A percentile compares a stretch with the other conserved stretches of the same genome.
These are phyloP conservation scores for Ceratina australensis DNA, from an alignment of 1,140 invertebrate genomes.

Conservation along the genomic window DNA sequence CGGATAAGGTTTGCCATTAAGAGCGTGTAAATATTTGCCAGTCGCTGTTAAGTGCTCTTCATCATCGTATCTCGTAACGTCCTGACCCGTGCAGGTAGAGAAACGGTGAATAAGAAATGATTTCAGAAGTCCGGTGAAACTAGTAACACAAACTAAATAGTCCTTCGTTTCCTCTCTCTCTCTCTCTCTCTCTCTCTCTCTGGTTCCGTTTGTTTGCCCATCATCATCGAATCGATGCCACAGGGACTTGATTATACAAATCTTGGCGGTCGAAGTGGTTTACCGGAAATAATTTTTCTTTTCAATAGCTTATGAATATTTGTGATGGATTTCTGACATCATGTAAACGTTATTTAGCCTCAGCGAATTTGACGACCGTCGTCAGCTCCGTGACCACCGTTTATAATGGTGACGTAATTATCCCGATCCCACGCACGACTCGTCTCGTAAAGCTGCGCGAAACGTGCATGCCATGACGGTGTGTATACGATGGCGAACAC, in stretches of 20 bases:
- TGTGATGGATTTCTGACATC: not conserved
- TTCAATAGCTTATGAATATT: not conserved
- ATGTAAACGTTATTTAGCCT: not conserved
- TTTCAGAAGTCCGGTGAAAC: constrained; percentile 22
- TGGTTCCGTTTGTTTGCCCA: not conserved
- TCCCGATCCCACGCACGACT: constrained; percentile 38
- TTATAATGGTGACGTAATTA: constrained; percentile 48
- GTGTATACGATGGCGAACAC: not conserved
- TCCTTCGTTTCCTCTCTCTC: not conserved
- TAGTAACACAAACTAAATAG: constrained; percentile 27
- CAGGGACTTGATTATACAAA: not conserved
- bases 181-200: too few species aligned
- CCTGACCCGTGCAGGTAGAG: constrained; percentile 2
- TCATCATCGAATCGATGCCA: constrained; percentile 1
- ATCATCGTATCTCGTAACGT: constrained; percentile 38
- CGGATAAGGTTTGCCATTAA: constrained; percentile 48
- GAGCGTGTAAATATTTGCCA: constrained; percentile 55
- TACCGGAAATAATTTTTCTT: not conserved
- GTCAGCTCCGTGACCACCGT: constrained; percentile 8
- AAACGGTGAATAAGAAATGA: constrained; percentile 39
- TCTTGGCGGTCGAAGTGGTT: not conserved
- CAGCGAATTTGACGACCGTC: not conserved
- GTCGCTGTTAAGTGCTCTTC: constrained; percentile 51
- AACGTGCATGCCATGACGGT: constrained; percentile 34
- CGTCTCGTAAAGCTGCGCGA: constrained; percentile 30